Evolutionary conservation across 2,797 vertebrate genomes (phyloP), one percentile per base, ranked within the genome.

Genomic region (Miichthys miiuy): DNA sequence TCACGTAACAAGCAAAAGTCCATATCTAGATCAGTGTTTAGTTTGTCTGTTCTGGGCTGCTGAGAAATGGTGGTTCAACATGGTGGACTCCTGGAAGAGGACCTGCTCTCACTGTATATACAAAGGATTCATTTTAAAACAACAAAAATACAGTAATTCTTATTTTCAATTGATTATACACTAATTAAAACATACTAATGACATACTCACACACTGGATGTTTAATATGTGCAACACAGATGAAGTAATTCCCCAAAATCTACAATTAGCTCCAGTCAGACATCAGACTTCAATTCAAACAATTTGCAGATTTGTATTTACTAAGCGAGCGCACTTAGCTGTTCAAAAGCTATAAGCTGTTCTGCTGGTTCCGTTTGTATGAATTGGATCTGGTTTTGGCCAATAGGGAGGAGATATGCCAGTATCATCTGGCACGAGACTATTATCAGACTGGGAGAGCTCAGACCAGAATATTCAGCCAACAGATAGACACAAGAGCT

Each of bases 371-470:
- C 52, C 68, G 55, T 51, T 58, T 75, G 54, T 64, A 23, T 20
- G 63, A 72, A 67, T 41, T 63, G 41, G 54, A 68, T 65, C 69
- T 72, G 51, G 9, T 72, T 61, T 18, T 3, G 27, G 30, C 25
- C 63, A 42, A 23, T 25, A 18, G 52, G 34, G 62, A 70, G 20
- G 41, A 79, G 46, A 27, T 20, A 7, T 61, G 74, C 72, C 60
- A 80, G 64, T 38, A 52, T 81, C 55, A 55, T 76, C 64, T 81
- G 72, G 68, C 44, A 23, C 10, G 3, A 51, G 11, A 47, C 16
- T 1, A 21, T 14, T 21, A 27, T 71, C 41, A 17, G 47, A 41
- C 56, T 21, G 47, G 16, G 60, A 63, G 27, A 18, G 48, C 38
- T 48, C 60, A 56, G 52, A 68, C 8, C 30, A 66, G 30, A 25